Conservation (phyloP, 1,140 invertebrate species). For the Hesperophylax magnus region DNA sequence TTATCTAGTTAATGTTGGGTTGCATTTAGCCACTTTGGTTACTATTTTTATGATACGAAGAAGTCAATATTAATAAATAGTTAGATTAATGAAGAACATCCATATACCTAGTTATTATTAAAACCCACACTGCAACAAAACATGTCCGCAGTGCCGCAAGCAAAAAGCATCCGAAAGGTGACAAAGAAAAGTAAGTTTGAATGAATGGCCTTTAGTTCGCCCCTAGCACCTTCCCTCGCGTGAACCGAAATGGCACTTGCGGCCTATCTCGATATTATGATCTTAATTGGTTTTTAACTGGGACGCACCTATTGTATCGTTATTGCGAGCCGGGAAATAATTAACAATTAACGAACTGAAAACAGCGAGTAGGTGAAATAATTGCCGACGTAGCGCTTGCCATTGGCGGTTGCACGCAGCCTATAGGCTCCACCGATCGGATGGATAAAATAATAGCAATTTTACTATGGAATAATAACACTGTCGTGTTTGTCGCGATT, state of each 20-base stretch:
- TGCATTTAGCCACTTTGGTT: too few relatives aligned
- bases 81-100: too few relatives aligned
- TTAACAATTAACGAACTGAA: slow-evolving; percentile 51
- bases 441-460: too few relatives aligned
- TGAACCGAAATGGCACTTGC: slow-evolving; percentile 22
- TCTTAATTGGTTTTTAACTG: slow-evolving; percentile 55
- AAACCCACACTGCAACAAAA: too few relatives aligned
- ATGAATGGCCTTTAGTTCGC: slow-evolving; percentile 9
- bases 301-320: slow-evolving; percentile 45
- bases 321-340: slow-evolving; percentile 43
- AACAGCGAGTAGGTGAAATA: background rate
- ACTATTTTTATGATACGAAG: too few relatives aligned
- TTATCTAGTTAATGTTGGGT: too few relatives aligned
- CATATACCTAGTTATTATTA: too few relatives aligned
- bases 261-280: slow-evolving; percentile 39
- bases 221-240: background rate
- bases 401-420: slow-evolving; percentile 9
- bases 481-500: too few relatives aligned
- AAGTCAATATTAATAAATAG: too few relatives aligned
- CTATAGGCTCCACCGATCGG: too few relatives aligned
- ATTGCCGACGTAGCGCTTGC: background rate
- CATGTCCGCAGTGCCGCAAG: too few relatives aligned
- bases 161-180: slow-evolving; percentile 4
- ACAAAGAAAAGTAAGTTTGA: background rate
- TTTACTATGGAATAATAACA: too few relatives aligned